Evolutionary conservation across 2,888 invertebrate genomes (phyloP), one percentile per base, ranked within the genome.

Genomic region (Melitaea athalia): DNA sequence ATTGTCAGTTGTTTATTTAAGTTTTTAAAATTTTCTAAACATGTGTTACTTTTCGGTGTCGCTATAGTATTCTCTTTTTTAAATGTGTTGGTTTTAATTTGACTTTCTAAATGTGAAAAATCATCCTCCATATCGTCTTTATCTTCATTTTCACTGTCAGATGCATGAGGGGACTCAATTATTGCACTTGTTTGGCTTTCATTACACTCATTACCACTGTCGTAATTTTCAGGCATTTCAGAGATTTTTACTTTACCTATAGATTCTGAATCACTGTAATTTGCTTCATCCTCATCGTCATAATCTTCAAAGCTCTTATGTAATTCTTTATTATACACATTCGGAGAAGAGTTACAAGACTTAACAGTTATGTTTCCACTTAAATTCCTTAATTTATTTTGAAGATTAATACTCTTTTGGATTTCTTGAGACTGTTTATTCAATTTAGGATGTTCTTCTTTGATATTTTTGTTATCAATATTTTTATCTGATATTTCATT

Each of bases 281-380:
- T 60, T 53, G 24, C 15, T 53, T 70, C 66, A 43, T 74, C 65
- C 38, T 71, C 70, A 52, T 71, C 67, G 38, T 75, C 75, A 66
- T 73, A 64, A 33, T 75, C 74, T 31, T 73, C 73, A 61, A 69
- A 65, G 42, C n/a, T 71, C 63, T 70, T 68, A 57, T 64, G 43
- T 55, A 62, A 59, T 64, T 60, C 75, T 69, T 70, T 78, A 76
- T 63, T 75, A 73, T 38, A 67, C 3, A 57, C 1, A 31, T 72
- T 82, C 38, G 84, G 81, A 14, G 85, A 82, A 31, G 82, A 77
- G 72, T 82, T 87, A 67, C 79, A 79, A 5, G 89, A 83, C 77
- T 89, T 91, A 0, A 91, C 79, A 59, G 86, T 89, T 49, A 91
- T 85, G 75, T 88, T 83, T 78, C 84, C 85, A 70, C 88, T 76